Conservation (phyloP, 1,140 invertebrate species). For the Halyomorpha halys region DNA sequence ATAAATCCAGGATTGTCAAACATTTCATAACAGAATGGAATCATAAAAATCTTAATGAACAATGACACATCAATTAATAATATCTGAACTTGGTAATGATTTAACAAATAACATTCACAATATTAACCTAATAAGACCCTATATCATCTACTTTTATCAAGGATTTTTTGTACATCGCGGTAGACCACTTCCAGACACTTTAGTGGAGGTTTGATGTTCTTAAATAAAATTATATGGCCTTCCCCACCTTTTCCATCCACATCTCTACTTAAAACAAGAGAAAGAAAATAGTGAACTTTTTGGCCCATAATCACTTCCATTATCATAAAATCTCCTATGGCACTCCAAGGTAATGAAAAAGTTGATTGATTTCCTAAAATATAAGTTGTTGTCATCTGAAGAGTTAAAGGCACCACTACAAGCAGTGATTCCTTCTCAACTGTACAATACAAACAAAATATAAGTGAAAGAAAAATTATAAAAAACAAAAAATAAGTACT, state of each 20-base stretch:
- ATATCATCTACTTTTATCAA: constrained; percentile 14
- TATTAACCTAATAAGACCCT: too few relatives aligned
- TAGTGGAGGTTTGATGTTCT: constrained; percentile 15
- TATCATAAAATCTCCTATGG: constrained; percentile 15
- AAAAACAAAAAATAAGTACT: background rate
- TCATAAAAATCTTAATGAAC: too few relatives aligned
- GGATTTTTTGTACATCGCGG: background rate
- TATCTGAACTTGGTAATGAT: too few relatives aligned
- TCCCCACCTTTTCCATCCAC: background rate
- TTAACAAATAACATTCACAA: too few relatives aligned
- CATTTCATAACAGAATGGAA: too few relatives aligned
- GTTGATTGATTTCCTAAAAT: constrained; percentile 5
- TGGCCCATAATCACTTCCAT: constrained; percentile 24
- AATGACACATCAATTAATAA: too few relatives aligned
- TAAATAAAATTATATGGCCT: constrained; percentile 18
- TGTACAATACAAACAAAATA: constrained; percentile 7
- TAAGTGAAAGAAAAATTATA: background rate
- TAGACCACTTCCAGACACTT: constrained; percentile 18
- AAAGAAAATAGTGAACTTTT: constrained; percentile 14
- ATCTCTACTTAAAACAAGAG: background rate
- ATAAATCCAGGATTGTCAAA: too few relatives aligned
- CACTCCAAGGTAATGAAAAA: constrained; percentile 15
- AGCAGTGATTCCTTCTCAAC: constrained; percentile 15
- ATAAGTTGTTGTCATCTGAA: constrained; percentile 21
- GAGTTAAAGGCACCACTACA: constrained; percentile 13